Evolutionary conservation across 1,140 invertebrate genomes (phyloP), one percentile per base, ranked within the genome.

Genomic region (Drosophila tsacasi): DNA sequence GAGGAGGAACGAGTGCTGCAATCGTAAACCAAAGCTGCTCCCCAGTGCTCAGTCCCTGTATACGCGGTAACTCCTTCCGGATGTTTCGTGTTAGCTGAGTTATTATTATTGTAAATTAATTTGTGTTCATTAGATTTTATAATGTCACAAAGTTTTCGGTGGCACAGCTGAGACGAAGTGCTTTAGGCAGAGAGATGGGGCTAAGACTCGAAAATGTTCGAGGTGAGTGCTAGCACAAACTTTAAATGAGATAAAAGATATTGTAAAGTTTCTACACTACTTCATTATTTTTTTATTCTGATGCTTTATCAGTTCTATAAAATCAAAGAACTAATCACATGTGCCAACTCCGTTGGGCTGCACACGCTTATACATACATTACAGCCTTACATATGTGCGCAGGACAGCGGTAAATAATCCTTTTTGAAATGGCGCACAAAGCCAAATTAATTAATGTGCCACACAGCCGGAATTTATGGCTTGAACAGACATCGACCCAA

Each of bases 91-190:
- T 90, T 89, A 79, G 81, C 79, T 84, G 81, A 84, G 81, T 89
- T 84, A 89, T 89, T 79, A 81, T 90, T 89, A 89, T 89, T 90
- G 67, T 76, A 89, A 89, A 89, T 89, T 89, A 89, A 89, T 90
- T 89, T 90, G 63, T 84, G 85, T 90, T 89, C 85, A 89, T 89
- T 89, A 89, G 85, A 89, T 90, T 90, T 81, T 72, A 89, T 67
- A 90, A 76, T 89, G 85, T 84, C 81, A 79, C 69, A 71, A 89
- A 83, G 46, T 78, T 76, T 64, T 27, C 39, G 52, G 44, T 63
- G 21, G 47, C 40, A 39, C 84, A 90, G 85, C 74, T 89, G 84
- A 59, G 74, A 46, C 46, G 35, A 65, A 75, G 72, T 62, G 73
- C 35, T 68, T 35, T 52, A 23, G 7, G 21, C n/a, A 25, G 23